Evolutionary conservation across 2,888 invertebrate genomes (phyloP), one percentile per base, ranked within the genome.

Genomic region (Caenorhabditis drosophilae): DNA sequence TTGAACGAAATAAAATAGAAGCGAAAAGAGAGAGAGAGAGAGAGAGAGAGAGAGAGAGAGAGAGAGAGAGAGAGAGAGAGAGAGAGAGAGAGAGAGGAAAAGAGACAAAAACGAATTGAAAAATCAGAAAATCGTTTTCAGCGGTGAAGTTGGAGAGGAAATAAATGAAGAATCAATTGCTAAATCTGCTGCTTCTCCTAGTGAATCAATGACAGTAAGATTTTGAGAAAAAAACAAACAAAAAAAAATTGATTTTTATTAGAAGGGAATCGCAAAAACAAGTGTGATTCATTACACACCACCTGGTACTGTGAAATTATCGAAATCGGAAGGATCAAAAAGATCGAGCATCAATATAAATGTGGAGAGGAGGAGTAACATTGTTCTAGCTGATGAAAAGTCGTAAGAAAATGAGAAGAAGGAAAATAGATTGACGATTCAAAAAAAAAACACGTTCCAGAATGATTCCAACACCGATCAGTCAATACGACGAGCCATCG

Each of bases 211-310:
- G 25, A 31, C 31, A 6, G 31, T 31, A 9, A 31, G 7, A 12
- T 36, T 57, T 57, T 27, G 35, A 63, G 63, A 40, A 58, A 49
- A 63, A 63, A 58, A 47, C 48, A n/a, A 63, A 58, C 27, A n/a
- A n/a, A n/a, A n/a, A n/a, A n/a, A n/a, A n/a, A n/a, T n/a, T n/a
- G n/a, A n/a, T n/a, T n/a, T n/a, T n/a, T n/a, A n/a, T n/a, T n/a
- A n/a, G n/a, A n/a, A n/a, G n/a, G n/a, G n/a, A n/a, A 46, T 63
- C 26, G 63, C 63, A 18, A 46, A 48, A 22, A 58, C 63, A 4
- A 63, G 63, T 50, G 63, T 63, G 18, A 46, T 63, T 23, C 63
- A 63, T 23, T 63, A 63, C 25, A 54, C 63, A 9, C 58, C 63
- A 7, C 57, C 57, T 4, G 63, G 63, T 4, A 36, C 56, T n/a